Conservation (phyloP, 2,888 invertebrate species). For the Crocallis elinguaria region DNA sequence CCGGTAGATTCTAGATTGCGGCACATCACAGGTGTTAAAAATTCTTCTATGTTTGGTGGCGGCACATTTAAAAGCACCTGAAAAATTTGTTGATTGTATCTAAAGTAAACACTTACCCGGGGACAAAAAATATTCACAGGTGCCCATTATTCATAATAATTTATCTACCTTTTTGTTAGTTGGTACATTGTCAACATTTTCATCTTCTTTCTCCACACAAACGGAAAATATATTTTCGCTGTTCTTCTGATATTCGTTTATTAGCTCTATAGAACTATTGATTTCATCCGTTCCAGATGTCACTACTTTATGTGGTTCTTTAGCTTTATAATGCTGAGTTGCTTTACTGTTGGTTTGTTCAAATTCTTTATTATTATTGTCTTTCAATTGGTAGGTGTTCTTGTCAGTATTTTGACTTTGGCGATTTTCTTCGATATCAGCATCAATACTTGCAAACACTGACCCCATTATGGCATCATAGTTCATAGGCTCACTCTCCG, state of each 20-base stretch:
- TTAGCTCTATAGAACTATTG: slow-evolving; percentile 19
- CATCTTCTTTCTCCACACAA: slow-evolving; percentile 54
- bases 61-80: slow-evolving; percentile 32
- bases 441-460: slow-evolving; percentile 75
- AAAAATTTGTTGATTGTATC: too few species aligned
- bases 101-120: too few species aligned
- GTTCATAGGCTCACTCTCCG: slow-evolving; percentile 62
- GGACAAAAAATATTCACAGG: too few species aligned
- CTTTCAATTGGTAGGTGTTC: slow-evolving; percentile 5
- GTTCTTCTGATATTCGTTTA: slow-evolving; percentile 48
- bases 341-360: slow-evolving; percentile 17
- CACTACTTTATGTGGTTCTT: slow-evolving; percentile 35
- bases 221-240: slow-evolving; percentile 76
- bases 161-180: slow-evolving; percentile 47
- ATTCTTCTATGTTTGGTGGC: slow-evolving; percentile 45
- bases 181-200: slow-evolving; percentile 33
- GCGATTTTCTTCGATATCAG: slow-evolving; percentile 59
- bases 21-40: slow-evolving; percentile 57
- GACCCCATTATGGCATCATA: slow-evolving; percentile 71
- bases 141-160: background rate
- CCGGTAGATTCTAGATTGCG: slow-evolving; percentile 39
- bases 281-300: slow-evolving; percentile 1
- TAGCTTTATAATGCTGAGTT: slow-evolving; percentile 26
- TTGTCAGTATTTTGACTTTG: slow-evolving; percentile 43
- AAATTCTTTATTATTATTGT: slow-evolving; percentile 12